Evolutionary conservation across 2,113 vertebrate genomes (phyloP), one percentile per base, ranked within the genome.

Genomic region (Nibea coibor): DNA sequence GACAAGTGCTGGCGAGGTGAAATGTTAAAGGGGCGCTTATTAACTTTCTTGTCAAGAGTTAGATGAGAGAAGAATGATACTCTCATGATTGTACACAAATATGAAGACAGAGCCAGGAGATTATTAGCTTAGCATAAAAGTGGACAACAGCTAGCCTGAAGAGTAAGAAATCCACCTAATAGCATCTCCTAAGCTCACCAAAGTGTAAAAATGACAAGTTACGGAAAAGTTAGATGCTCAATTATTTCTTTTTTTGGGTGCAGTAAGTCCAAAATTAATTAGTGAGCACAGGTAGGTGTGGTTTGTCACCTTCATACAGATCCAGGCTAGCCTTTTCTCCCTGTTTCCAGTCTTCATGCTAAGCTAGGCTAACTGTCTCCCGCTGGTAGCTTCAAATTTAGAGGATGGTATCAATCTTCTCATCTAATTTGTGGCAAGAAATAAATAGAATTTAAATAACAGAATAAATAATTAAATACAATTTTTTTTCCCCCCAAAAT

Each of bases 401-500:
- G 4, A 26, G n/a, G 20, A 31, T 9, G 45, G 20, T 62, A 17
- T 59, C 28, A 26, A 28, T 45, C 11, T 8, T 61, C 5, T 64
- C 53, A 72, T 12, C 6, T 31, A 15, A 24, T 14, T 47, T 39
- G 51, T 2, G 0, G 24, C 20, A 74, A 42, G 10, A 71, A 42
- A 43, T 20, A 6, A 19, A 0, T 17, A 2, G 17, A 14, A 51
- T 77, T 71, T 39, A 35, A 35, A 35, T 35, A 35, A 7, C 7
- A 35, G 31, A 35, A 35, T 8, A 35, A 28, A 28, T 28, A 28
- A 28, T 28, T 19, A 6, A 19, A 0, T 14, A 1, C 16, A 12
- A 47, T 74, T 67, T 39, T 35, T 35, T 35, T 28, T n/a, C n/a
- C 31, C 6, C 6, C 39, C n/a, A 63, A 87, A 80, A 75, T 80